Conservation (phyloP, 2,888 invertebrate species). For the Campoplex nolae region DNA sequence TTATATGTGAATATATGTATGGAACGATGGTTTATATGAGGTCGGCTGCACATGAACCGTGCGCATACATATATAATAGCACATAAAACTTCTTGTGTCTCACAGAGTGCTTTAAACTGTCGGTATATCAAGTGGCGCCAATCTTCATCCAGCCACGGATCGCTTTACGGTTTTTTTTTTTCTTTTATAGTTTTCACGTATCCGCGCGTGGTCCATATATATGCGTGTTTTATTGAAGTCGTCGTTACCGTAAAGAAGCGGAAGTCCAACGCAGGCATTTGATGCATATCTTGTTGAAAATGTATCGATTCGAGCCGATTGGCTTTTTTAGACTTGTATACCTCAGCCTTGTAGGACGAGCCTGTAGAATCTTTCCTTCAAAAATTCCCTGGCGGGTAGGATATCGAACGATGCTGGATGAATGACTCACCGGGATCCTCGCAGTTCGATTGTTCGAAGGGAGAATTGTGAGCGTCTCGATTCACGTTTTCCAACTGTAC, state of each 20-base stretch:
- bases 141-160: constrained; percentile 47
- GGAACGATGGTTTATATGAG: background rate
- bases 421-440: background rate
- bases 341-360: background rate
- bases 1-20: background rate
- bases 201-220: background rate
- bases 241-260: background rate
- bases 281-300: background rate
- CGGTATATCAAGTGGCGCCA: constrained; percentile 71
- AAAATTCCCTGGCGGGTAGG: too few relatives aligned
- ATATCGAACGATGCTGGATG: too few relatives aligned
- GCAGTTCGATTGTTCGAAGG: background rate
- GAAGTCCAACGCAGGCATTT: background rate
- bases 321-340: background rate
- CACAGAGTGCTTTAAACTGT: constrained; percentile 55
- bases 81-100: constrained; percentile 3
- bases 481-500: background rate
- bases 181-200: background rate
- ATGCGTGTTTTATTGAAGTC: background rate
- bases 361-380: background rate
- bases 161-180: background rate
- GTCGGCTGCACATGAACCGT: background rate
- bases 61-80: constrained; percentile 4
- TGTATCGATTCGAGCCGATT: background rate
- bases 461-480: background rate